Evolutionary conservation across 2,888 invertebrate species (phyloP), one percentile per base, ranked within the genome.

Genomic region (Eupithecia subfuscata): DNA sequence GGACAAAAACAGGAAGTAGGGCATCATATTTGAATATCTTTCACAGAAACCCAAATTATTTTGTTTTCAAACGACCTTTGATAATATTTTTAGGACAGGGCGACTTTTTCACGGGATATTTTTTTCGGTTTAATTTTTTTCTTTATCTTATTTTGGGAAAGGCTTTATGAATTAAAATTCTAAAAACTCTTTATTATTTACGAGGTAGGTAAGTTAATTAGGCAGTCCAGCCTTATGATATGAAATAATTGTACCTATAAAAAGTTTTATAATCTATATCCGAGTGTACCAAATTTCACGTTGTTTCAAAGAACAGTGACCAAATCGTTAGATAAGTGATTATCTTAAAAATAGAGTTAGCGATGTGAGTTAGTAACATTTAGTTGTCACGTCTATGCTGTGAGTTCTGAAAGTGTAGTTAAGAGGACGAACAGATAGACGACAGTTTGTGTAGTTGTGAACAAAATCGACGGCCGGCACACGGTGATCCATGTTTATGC

Each of bases 401-500:
- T 94, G 88, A 94, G 93, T 93, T 85, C 82, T 86, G 91, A 93
- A 93, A 91, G 91, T 93, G 92, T 91, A 82, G 86, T 92, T 94
- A 91, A 92, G 12, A 60, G 92, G 92, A 92, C 91, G 93, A 91
- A 93, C 94, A 93, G 93, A 94, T 91, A 94, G 94, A 93, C 52
- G 52, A 56, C 92, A 88, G 88, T n/a, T n/a, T n/a, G n/a, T n/a
- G 79, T 87, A 91, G 87, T 86, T 88, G 92, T 91, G 90, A 89
- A 87, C 83, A 85, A 88, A 84, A 85, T 87, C 86, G 88, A 88
- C 85, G 87, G 84, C 85, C 89, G 84, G 85, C 89, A 91, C 89
- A 86, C 88, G 70, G 83, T 85, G 90, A 89, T 85, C 83, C 87
- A 92, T 92, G 92, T 90, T 80, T 85, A 88, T 84, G 82, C 81